Conservation (phyloP, 2,113 vertebrate genomes). For the Chaetura pelagica region DNA sequence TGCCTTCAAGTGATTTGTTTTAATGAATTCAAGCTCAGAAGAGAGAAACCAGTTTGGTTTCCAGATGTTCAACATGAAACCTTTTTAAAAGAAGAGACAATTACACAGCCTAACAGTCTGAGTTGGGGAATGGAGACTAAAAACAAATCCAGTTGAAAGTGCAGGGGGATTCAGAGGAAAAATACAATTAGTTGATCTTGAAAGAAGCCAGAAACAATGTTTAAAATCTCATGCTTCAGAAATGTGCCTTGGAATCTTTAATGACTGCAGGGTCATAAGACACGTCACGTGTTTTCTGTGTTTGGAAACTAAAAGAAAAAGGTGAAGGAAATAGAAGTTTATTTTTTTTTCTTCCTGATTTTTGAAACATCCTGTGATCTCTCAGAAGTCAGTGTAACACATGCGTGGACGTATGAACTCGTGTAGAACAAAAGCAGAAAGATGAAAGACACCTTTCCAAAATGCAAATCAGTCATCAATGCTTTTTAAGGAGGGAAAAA, state of each 20-base stretch:
- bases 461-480: background rate
- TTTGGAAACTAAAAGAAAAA: background rate
- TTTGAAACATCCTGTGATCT: background rate
- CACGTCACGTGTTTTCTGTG: fast-evolving
- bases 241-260: background rate
- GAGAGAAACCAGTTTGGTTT: background rate
- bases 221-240: background rate
- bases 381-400: background rate
- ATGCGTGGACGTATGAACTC: background rate
- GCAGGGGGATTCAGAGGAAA: background rate
- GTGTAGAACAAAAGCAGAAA: background rate
- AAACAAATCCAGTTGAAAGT: background rate
- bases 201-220: background rate
- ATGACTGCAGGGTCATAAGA: background rate
- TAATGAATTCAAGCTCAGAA: slow-evolving; percentile 12
- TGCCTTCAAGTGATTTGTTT: background rate
- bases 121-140: background rate
- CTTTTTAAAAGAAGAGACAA: background rate
- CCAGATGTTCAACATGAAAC: background rate
- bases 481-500: background rate
- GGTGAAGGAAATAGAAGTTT: background rate
- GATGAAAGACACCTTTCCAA: background rate
- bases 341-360: background rate
- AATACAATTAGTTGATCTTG: slow-evolving; percentile 28
- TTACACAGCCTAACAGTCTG: background rate